phyloP scores from a whole-genome alignment of 2,797 vertebrate genomes.

The Mormyrops attenuatus region DNA sequence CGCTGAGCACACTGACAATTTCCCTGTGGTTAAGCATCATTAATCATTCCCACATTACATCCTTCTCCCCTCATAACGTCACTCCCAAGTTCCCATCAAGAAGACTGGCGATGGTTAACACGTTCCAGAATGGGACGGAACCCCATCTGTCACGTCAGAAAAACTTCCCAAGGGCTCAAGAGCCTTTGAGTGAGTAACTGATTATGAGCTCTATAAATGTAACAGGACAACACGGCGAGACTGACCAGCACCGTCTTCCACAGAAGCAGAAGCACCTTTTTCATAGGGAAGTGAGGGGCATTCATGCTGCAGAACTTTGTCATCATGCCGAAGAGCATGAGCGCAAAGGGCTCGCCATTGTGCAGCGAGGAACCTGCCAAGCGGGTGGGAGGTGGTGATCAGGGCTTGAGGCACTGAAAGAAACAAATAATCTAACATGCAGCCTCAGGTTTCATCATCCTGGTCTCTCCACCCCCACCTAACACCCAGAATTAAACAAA shows the following conservation, averaged over 20 bases:
- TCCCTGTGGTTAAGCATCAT: neutral
- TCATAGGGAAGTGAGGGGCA: conserved; percentile 90
- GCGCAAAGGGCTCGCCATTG: conserved; percentile 81
- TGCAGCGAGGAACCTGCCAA: conserved; percentile 74
- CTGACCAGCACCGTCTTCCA: conserved; percentile 92
- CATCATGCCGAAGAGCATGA: conserved; percentile 91
- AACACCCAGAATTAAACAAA: neutral
- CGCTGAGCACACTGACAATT: neutral
- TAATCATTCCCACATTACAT: neutral
- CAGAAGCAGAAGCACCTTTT: conserved; percentile 87
- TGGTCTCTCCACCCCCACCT: neutral
- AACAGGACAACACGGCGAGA: neutral
- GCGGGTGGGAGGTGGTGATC: conserved; percentile 11
- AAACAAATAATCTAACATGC: neutral
- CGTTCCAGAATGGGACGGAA: neutral
- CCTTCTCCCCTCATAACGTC: neutral
- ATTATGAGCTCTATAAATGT: neutral
- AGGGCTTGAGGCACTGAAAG: conserved; percentile 17
- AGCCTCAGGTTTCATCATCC: neutral
- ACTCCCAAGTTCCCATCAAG: neutral
- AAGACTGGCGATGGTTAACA: neutral
- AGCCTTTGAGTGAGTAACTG: neutral
- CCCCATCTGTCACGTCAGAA: neutral
- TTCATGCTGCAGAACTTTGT: conserved; percentile 94
- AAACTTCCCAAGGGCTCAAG: neutral